These are phyloP conservation scores for Flexamia atlantica DNA, from an alignment of 2,888 invertebrate genomes.

Conservation along the genomic window DNA sequence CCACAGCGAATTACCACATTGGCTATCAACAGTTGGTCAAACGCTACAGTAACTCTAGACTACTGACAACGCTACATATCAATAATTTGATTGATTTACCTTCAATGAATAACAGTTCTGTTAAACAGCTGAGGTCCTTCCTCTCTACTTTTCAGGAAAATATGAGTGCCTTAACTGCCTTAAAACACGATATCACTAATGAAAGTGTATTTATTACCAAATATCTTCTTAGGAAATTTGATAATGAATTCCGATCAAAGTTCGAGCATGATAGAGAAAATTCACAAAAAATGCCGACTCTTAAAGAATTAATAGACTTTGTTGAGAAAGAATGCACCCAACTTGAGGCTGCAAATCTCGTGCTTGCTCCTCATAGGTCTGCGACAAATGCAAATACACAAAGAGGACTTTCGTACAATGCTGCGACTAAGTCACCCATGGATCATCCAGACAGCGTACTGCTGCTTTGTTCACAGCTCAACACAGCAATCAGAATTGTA, in stretches of 20 bases:
- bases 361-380: not conserved
- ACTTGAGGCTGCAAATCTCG: not conserved
- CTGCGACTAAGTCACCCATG: too few relatives aligned
- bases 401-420: too few relatives aligned
- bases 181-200: not conserved
- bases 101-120: slow-evolving; percentile 8
- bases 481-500: not conserved
- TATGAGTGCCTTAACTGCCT: not conserved
- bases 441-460: too few relatives aligned
- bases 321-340: slow-evolving; percentile 13
- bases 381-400: not conserved
- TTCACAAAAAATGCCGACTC: not conserved
- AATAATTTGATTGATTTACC: not conserved
- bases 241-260: slow-evolving; percentile 14
- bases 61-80: not conserved
- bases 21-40: slow-evolving; percentile 3
- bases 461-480: too few relatives aligned
- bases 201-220: not conserved
- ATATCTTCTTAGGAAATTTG: slow-evolving; percentile 5
- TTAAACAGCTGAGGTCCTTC: not conserved
- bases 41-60: slow-evolving; percentile 2
- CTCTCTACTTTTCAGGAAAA: slow-evolving; percentile 12
- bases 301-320: not conserved
- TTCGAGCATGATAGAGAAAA: not conserved
- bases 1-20: not conserved